Evolutionary conservation across 2,888 invertebrate genomes (phyloP).

Genomic region (Heliconius aoede): DNA sequence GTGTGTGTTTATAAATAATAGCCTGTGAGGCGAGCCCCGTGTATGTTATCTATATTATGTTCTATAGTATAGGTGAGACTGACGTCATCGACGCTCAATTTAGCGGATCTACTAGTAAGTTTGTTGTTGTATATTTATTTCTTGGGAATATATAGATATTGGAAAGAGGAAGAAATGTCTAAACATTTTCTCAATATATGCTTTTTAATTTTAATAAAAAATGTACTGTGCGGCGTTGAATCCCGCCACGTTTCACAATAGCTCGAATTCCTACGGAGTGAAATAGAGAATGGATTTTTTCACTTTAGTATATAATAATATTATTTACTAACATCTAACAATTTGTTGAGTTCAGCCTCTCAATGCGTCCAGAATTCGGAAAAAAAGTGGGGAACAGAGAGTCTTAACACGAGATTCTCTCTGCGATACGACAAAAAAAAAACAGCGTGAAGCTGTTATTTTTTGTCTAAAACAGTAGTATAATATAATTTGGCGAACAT

Average conservation of each 20-base stretch:
- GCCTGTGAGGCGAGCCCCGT: slow-evolving; percentile 44
- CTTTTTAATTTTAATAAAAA: background rate
- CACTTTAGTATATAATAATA: too few species aligned
- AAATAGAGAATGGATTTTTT: background rate
- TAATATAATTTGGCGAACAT: background rate
- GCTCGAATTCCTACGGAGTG: too few species aligned
- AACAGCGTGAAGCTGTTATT: too few species aligned
- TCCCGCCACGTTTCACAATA: background rate
- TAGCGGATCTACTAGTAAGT: slow-evolving; percentile 59
- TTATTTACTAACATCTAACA: too few species aligned
- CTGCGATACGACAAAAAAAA: too few species aligned
- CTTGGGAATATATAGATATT: slow-evolving; percentile 46
- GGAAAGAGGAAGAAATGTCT: slow-evolving; percentile 35
- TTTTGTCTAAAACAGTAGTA: background rate
- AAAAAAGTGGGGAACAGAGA: too few species aligned
- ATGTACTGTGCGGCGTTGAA: background rate
- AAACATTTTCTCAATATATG: background rate
- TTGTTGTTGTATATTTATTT: slow-evolving; percentile 55
- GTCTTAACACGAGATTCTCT: too few species aligned
- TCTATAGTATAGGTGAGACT: slow-evolving; percentile 52
- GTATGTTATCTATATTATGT: slow-evolving; percentile 36
- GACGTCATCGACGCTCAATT: slow-evolving; percentile 62
- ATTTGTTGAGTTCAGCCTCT: too few species aligned
- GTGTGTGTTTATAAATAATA: slow-evolving; percentile 53
- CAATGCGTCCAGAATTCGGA: too few species aligned